Evolutionary conservation across 2,797 vertebrate genomes (phyloP).

Genomic region (Anguilla pacifica): DNA sequence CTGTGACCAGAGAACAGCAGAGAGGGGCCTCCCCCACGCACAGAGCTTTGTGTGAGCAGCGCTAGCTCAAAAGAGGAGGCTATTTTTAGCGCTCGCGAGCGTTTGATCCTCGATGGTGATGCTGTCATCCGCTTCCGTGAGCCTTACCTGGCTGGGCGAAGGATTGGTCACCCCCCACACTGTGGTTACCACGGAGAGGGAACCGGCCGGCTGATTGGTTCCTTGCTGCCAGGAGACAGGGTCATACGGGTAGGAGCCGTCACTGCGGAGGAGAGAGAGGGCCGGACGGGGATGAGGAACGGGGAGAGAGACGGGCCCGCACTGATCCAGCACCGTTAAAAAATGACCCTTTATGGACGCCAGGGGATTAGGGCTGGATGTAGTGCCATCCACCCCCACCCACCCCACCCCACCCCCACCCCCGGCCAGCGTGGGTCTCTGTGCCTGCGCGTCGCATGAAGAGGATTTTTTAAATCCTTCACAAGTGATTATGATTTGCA

Average conservation of each 20-base stretch:
- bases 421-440: not conserved
- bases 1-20: not conserved
- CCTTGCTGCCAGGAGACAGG: conserved; percentile 81
- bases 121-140: not conserved
- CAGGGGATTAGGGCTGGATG: not conserved
- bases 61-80: too few species aligned
- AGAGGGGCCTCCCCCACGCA: not conserved
- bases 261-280: conserved; percentile 71
- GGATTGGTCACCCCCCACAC: conserved; percentile 92
- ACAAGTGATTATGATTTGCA: not conserved
- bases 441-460: not conserved
- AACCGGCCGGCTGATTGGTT: conserved; percentile 85
- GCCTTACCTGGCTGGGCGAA: conserved; percentile 86
- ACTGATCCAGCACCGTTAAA: not conserved
- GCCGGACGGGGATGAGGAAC: not conserved
- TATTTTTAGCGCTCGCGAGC: not conserved
- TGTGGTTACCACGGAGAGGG: conserved; percentile 91
- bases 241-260: conserved; percentile 87
- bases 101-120: not conserved
- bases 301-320: not conserved
- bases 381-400: conserved; percentile 2
- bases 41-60: not conserved
- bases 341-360: not conserved
- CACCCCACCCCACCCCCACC: too few species aligned
- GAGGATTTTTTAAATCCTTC: not conserved